A percentile compares a stretch with the other conserved stretches of the same genome.
Conservation (phyloP, 1,140 invertebrate genomes). For the Andrena cerasifolii region DNA sequence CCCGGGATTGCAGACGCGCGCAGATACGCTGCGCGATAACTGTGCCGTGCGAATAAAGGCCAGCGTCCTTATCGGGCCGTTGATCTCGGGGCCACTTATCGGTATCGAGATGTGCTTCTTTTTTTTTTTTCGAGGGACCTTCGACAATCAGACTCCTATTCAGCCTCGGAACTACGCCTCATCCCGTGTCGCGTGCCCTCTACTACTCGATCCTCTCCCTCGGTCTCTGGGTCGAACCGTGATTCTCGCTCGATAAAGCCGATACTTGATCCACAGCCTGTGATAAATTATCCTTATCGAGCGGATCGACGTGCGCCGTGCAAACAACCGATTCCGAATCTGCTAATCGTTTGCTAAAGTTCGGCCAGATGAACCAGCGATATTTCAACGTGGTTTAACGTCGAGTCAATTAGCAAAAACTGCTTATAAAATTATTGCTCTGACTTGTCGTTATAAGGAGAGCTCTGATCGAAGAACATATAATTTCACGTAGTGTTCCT, state of each 20-base stretch:
- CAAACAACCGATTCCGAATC: too few species aligned
- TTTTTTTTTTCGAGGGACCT: neutral
- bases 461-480: too few species aligned
- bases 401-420: too few species aligned
- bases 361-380: too few species aligned
- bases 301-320: neutral
- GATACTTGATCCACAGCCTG: neutral
- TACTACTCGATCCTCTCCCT: neutral
- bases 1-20: constrained; percentile 30
- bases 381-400: too few species aligned
- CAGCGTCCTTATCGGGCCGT: constrained; percentile 39
- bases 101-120: constrained; percentile 36
- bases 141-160: neutral
- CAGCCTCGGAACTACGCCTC: neutral
- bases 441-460: too few species aligned
- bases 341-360: too few species aligned
- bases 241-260: neutral
- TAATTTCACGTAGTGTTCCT: too few species aligned
- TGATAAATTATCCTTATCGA: neutral
- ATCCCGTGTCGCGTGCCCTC: too few species aligned
- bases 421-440: too few species aligned
- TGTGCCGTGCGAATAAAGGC: constrained; percentile 33
- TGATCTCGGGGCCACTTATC: constrained; percentile 29
- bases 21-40: constrained; percentile 33
- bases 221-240: neutral